A percentile compares a stretch with the other conserved stretches of the same genome.
Conservation (phyloP, 1,140 invertebrate species). For the Acromyrmex heyeri region DNA sequence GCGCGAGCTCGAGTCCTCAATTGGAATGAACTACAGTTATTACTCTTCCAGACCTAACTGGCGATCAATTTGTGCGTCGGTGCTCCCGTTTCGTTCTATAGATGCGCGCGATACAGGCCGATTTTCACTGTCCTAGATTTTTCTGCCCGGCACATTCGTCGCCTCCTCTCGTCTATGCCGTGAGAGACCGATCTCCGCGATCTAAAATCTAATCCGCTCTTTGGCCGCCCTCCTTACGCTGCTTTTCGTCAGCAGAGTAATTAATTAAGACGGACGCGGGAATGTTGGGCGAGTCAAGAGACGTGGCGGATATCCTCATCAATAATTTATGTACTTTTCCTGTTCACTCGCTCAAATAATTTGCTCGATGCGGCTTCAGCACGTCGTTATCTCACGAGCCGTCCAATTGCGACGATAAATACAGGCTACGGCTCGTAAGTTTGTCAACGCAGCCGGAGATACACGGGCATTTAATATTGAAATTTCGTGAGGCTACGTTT, state of each 20-base stretch:
- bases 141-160: slow-evolving; percentile 62
- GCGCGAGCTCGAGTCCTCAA: slow-evolving; percentile 9
- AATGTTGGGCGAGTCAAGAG: slow-evolving; percentile 14
- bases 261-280: slow-evolving; percentile 20
- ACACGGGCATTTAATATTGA: neutral
- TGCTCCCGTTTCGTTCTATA: slow-evolving; percentile 72
- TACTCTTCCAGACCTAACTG: slow-evolving; percentile 50
- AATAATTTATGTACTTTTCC: slow-evolving; percentile 42
- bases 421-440: neutral
- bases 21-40: slow-evolving; percentile 36
- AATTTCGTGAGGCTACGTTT: neutral
- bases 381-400: neutral
- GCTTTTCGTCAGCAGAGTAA: slow-evolving; percentile 22
- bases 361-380: neutral
- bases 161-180: slow-evolving; percentile 8
- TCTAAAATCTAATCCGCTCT: slow-evolving; percentile 43
- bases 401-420: slow-evolving; percentile 26
- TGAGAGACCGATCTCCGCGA: slow-evolving; percentile 25
- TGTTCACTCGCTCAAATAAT: neutral
- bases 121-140: slow-evolving; percentile 79
- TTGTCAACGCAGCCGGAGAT: slow-evolving; percentile 4
- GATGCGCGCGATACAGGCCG: slow-evolving; percentile 55
- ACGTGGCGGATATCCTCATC: neutral
- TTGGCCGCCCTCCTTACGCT: neutral
- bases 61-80: slow-evolving; percentile 55